Evolutionary conservation across 2,888 invertebrate species (phyloP).

Genomic region (Ormyrus labotus): DNA sequence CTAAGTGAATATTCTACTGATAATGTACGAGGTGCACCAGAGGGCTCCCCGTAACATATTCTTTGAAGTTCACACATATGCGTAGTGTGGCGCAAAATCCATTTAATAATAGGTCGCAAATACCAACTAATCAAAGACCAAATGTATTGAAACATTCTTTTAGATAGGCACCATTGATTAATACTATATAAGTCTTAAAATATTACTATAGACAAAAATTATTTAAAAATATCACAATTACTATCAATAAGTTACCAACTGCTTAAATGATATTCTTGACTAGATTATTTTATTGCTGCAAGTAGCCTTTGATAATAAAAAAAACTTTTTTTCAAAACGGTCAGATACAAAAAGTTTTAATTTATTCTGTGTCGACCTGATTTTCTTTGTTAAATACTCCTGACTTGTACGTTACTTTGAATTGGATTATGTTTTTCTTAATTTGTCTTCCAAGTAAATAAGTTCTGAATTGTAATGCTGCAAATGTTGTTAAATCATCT

Average conservation of each 20-base stretch:
- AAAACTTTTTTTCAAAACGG: too few relatives aligned
- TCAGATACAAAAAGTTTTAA: too few relatives aligned
- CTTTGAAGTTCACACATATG: constrained; percentile 94
- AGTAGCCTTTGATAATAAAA: too few relatives aligned
- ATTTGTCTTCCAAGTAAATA: too few relatives aligned
- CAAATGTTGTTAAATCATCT: too few relatives aligned
- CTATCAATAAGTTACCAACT: constrained; percentile 22
- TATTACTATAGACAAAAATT: constrained; percentile 14
- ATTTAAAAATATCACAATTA: constrained; percentile 48
- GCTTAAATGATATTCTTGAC: constrained; percentile 29
- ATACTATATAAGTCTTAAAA: constrained; percentile 10
- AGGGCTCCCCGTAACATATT: constrained; percentile 89
- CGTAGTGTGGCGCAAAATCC: constrained; percentile 91
- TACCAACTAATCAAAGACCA: constrained; percentile 80
- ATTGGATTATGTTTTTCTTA: too few relatives aligned
- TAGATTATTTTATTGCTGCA: constrained; percentile 23
- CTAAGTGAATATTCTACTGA: constrained; percentile 87
- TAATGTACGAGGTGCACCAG: constrained; percentile 84
- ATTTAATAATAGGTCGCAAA: constrained; percentile 91
- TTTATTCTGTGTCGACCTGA: too few relatives aligned
- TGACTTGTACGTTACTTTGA: too few relatives aligned
- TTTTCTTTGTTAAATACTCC: too few relatives aligned
- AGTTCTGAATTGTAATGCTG: too few relatives aligned
- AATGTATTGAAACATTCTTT: constrained; percentile 68
- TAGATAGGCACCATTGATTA: constrained; percentile 49